Percentiles rank a stretch among this genome's conserved stretches.
Conservation (phyloP, 2,113 vertebrate genomes). For the Setophaga coronata region DNA sequence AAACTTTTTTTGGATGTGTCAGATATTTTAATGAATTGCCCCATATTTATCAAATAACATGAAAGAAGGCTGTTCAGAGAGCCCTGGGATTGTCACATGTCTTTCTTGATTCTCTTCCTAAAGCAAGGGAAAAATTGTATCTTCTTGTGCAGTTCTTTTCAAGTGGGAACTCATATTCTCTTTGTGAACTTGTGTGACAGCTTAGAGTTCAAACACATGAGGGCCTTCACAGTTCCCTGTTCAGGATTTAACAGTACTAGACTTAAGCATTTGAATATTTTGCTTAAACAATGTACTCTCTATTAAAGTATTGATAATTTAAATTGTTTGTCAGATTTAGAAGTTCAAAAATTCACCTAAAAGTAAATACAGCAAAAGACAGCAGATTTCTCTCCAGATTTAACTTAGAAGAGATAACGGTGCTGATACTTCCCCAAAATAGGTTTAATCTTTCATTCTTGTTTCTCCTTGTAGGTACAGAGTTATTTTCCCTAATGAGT, state of each 20-base stretch:
- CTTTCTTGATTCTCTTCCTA: background rate
- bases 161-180: background rate
- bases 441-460: background rate
- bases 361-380: background rate
- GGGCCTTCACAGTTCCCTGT: background rate
- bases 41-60: background rate
- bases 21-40: background rate
- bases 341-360: background rate
- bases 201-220: background rate
- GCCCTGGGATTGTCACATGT: background rate
- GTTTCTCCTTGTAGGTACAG: background rate
- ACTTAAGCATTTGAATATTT: background rate
- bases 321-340: background rate
- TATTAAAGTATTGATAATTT: background rate
- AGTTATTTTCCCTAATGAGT: background rate
- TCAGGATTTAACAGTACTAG: background rate
- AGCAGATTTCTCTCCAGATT: background rate
- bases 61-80: background rate
- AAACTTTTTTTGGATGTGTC: background rate
- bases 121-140: background rate
- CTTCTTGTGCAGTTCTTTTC: background rate
- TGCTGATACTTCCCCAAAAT: background rate
- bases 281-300: background rate
- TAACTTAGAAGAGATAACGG: background rate
- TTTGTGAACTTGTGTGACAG: background rate